Base-by-base conservation (phyloP, 2,797 vertebrate genomes). In the Buphagus erythrorhynchus region DNA sequence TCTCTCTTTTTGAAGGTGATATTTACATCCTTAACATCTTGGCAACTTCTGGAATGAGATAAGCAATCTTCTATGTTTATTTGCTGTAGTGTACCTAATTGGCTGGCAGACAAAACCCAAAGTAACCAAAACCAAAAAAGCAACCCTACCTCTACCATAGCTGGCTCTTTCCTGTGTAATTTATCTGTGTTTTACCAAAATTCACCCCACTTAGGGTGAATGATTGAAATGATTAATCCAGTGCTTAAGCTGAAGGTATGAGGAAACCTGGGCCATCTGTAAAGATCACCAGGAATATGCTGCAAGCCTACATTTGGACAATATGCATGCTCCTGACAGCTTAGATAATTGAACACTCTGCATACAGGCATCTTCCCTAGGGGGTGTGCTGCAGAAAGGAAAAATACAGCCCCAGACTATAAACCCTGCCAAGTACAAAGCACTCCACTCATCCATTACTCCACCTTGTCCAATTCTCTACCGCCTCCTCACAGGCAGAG, bases 371-470 rank as follows among this genome's bases (percentile, higher is more conserved):
- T 58, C 65, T 88, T 95, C 91, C 93, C 84, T 46, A 86, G 81
- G 78, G 89, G 22, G 11, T 86, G 59, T n/a, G 36, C 77, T 80
- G 61, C 35, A 71, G 89, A 93, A 94, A 89, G 68, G 71, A 94
- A 93, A 95, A 95, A 91, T 67, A 67, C 33, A 88, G 38, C 57
- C 85, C 72, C 62, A 83, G 78, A 93, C 75, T 57, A 24, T 54
- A 94, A 95, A 90, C 45, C 45, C 57, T 86, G 89, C 72, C 85
- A 94, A 91, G 52, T 57, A 88, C 65, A 89, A 90, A 91, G 68
- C 49, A 68, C 63, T 90, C 45, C 1, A 3, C 65, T 89, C 85
- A 94, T 91, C 38, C 75, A 77, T 93, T 93, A 91, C 63, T 65
- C 61, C n/a, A 82, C 65, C 52, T 91, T 52, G 43, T 63, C 68